Base-by-base conservation (phyloP, 1,140 invertebrate species). In the Drosophila quadrilineata region DNA sequence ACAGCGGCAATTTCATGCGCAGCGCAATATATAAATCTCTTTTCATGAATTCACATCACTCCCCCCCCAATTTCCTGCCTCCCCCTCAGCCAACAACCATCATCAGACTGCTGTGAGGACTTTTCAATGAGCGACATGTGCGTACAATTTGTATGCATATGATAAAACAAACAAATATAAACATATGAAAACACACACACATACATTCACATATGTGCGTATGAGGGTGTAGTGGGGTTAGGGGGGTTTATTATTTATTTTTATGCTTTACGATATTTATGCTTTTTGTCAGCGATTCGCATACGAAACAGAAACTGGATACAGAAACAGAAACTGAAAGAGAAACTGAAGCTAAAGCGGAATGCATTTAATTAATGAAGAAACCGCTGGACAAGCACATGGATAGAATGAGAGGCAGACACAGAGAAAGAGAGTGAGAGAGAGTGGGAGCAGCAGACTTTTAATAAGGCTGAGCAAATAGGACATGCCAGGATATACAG, bases 251-350 rank as follows among this genome's bases (percentile, higher is more conserved):
- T 82, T 84, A 73, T 82, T 84, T 82, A 76, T 76, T 84, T 82
- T 82, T 82, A 82, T 82, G 79, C 77, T 77, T 82, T 77, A 85
- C 73, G 72, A 77, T 84, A 82, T 85, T 82, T 84, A 82, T 82
- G 77, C 60, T 77, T 72, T 85, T 77, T 77, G 77, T 74, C 69
- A 70, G 77, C 73, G 53, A 24, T 24, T 49, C 49, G 77, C 77
- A 84, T 82, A 71, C 69, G 64, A 84, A 82, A 63, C 73, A 79
- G 53, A 35, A 14, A 40, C 6, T 4, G 14, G 8, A 0, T 3
- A 5, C 8, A 24, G 21, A 4, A 41, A 2, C 4, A 22, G 19
- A 1, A 14, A 6, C 8, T 22, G 22, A 12, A 14, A 35, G 26
- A 14, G 31, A 10, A 43, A 8, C 2, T 6, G 29, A 40, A 33